Conservation (phyloP, 1,140 invertebrate species). For the Zaprionus lachaisei region DNA sequence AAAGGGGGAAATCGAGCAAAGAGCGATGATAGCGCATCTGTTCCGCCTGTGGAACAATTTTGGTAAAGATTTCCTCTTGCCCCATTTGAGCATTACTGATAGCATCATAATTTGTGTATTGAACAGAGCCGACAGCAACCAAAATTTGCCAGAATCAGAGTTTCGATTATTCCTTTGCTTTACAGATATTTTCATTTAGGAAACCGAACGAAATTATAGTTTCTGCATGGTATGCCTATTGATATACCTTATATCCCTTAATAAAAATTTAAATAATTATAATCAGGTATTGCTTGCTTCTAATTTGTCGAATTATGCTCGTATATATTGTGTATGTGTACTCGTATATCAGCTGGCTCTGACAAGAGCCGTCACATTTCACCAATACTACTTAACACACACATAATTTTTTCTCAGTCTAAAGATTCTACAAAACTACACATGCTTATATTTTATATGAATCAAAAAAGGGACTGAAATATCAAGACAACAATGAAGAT, state of each 20-base stretch:
- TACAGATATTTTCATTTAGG: background rate
- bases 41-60: background rate
- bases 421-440: background rate
- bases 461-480: too few species aligned
- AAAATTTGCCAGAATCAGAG: background rate
- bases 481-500: too few species aligned
- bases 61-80: constrained; percentile 1
- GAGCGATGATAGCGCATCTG: constrained; percentile 3
- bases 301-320: too few species aligned
- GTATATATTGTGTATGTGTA: too few species aligned
- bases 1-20: background rate
- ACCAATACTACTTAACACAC: background rate
- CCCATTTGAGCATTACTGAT: background rate
- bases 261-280: too few species aligned
- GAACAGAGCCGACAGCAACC: background rate
- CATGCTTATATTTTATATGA: too few species aligned
- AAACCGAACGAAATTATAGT: too few species aligned
- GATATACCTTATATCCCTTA: too few species aligned
- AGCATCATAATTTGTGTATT: constrained; percentile 2
- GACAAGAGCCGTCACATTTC: background rate
- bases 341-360: background rate
- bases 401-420: background rate
- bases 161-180: too few species aligned
- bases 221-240: too few species aligned
- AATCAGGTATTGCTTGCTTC: too few species aligned